Conservation (phyloP, 2,113 vertebrate genomes). For the Mormyrus lacerda region DNA sequence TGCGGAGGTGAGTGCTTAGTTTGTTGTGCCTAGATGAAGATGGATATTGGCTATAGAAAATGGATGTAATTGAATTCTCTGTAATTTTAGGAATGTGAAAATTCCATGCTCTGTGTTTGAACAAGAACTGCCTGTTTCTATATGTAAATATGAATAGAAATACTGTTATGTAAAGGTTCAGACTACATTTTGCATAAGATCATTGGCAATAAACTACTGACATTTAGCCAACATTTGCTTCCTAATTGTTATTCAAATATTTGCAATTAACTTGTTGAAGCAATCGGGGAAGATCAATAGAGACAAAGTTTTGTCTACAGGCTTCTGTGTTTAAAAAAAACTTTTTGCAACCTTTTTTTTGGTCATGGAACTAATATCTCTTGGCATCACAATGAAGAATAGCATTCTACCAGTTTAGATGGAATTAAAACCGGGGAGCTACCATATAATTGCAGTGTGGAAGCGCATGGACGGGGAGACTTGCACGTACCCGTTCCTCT, state of each 20-base stretch:
- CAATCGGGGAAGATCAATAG: no score
- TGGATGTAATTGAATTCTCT: not conserved
- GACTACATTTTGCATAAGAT: not conserved
- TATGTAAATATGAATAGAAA: not conserved
- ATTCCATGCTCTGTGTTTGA: not conserved
- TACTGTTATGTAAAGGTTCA: not conserved
- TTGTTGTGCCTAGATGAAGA: not conserved
- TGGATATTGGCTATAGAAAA: not conserved
- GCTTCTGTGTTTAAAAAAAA: not conserved
- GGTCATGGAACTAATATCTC: not conserved
- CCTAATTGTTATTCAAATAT: not conserved
- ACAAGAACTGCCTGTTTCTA: not conserved
- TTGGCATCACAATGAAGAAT: not conserved
- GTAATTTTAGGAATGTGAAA: not conserved
- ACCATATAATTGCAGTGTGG: not conserved
- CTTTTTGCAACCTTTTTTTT: no score
- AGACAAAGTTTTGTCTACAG: not conserved
- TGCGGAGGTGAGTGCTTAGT: not conserved
- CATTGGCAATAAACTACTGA: not conserved
- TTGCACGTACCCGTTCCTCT: not conserved
- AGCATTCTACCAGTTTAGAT: not conserved
- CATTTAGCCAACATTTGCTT: not conserved
- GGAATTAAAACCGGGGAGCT: not conserved
- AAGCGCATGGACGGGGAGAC: not conserved
- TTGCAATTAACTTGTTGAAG: not conserved